Evolutionary conservation across 2,113 vertebrate genomes (phyloP).

Genomic region (Callocephalon fimbriatum): DNA sequence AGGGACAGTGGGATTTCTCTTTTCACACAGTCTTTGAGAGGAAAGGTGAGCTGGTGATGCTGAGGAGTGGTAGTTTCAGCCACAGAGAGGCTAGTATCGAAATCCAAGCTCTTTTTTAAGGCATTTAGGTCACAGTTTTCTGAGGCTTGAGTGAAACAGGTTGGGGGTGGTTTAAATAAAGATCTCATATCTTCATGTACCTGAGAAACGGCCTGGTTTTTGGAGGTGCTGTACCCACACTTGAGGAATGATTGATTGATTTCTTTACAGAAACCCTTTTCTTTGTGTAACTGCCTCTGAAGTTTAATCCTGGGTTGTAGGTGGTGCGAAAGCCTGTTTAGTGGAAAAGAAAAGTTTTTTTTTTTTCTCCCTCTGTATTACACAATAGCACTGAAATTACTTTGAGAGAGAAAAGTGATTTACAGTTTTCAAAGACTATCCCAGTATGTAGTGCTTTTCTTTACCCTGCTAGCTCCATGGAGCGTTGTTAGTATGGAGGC

Average conservation of each 20-base stretch:
- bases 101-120: not conserved
- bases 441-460: not conserved
- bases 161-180: slow-evolving; percentile 54
- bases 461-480: not conserved
- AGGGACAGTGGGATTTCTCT: fast-evolving
- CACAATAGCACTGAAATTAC: slow-evolving; percentile 10
- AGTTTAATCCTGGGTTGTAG: slow-evolving; percentile 56
- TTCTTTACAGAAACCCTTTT: slow-evolving; percentile 51
- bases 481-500: not conserved
- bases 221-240: slow-evolving; percentile 64
- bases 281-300: slow-evolving; percentile 37
- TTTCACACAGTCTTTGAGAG: not conserved
- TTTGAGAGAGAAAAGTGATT: not conserved
- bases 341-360: not conserved
- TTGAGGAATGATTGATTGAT: slow-evolving; percentile 55
- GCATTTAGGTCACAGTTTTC: slow-evolving; percentile 21
- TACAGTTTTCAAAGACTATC: not conserved
- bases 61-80: not conserved
- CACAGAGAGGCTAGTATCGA: not conserved
- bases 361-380: slow-evolving; percentile 20
- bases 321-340: slow-evolving; percentile 60
- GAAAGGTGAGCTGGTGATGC: not conserved
- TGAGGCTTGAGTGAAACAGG: not conserved
- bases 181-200: slow-evolving; percentile 32
- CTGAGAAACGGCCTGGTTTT: slow-evolving; percentile 57